Conservation (phyloP, 92 coral and sea anemone species). For the Palythoa grandiflora region DNA sequence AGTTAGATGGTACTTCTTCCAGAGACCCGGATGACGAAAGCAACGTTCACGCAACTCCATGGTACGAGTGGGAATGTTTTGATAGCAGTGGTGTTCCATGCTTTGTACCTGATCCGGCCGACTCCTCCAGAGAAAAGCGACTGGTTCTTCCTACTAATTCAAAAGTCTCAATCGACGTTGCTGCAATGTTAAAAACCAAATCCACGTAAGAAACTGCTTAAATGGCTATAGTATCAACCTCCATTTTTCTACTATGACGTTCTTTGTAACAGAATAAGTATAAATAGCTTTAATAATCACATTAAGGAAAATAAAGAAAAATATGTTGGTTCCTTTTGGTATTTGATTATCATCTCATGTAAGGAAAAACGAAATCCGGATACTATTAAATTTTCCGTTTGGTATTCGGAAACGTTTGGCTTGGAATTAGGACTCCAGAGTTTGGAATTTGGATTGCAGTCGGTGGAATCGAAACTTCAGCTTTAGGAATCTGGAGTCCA, state of each 20-base stretch:
- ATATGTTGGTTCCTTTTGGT: too few species aligned
- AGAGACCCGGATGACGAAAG: constrained; percentile 66
- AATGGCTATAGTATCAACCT: too few species aligned
- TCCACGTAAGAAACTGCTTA: constrained; percentile 5
- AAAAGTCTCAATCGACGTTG: constrained; percentile 40
- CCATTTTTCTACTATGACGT: background rate
- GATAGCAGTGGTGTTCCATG: constrained; percentile 57
- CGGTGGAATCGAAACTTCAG: too few species aligned
- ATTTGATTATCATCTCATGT: too few species aligned
- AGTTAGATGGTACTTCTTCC: constrained; percentile 57
- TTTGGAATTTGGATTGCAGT: too few species aligned
- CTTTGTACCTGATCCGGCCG: constrained; percentile 58
- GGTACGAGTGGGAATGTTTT: constrained; percentile 73
- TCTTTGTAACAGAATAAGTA: background rate
- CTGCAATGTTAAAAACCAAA: constrained; percentile 45
- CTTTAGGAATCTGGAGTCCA: too few species aligned
- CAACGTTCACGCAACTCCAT: constrained; percentile 31
- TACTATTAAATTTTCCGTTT: too few species aligned
- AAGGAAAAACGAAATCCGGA: too few species aligned
- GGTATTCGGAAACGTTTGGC: too few species aligned
- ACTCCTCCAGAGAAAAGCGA: constrained; percentile 41
- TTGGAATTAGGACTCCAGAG: too few species aligned
- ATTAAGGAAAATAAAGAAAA: too few species aligned
- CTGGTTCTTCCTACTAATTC: constrained; percentile 51
- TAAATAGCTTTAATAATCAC: too few species aligned